Evolutionary conservation across 2,113 vertebrate species (phyloP).

Genomic region (Penelope pileata): DNA sequence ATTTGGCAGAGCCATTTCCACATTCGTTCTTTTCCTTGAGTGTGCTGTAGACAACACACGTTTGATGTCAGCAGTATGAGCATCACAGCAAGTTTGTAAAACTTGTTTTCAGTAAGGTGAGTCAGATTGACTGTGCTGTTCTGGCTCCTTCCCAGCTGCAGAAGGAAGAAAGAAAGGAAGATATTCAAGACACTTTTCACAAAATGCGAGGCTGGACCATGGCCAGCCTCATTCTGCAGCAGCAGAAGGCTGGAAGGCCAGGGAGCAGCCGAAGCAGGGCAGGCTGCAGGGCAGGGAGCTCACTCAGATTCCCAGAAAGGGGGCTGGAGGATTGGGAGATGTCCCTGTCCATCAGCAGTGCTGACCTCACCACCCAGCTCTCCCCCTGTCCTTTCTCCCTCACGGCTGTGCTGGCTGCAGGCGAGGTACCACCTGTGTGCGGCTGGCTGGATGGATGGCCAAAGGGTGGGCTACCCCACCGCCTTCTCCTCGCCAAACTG

Average conservation of each 20-base stretch:
- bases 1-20: neutral
- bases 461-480: conserved; percentile 88
- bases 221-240: neutral
- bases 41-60: neutral
- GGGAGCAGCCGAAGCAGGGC: neutral
- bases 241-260: neutral
- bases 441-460: conserved; percentile 86
- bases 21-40: neutral
- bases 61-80: neutral
- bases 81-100: neutral
- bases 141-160: neutral
- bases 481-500: conserved; percentile 85
- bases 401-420: conserved; percentile 58
- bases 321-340: neutral
- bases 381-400: neutral
- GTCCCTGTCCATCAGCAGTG: fast-evolving
- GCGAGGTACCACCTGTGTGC: conserved; percentile 87
- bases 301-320: neutral
- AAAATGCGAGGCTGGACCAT: neutral
- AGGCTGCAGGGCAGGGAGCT: neutral
- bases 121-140: neutral
- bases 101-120: neutral
- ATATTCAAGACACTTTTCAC: neutral
- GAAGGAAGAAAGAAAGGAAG: neutral
- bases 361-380: neutral